Evolutionary conservation across 1,140 invertebrate genomes (phyloP).

Genomic region (Harpegnathos saltator): DNA sequence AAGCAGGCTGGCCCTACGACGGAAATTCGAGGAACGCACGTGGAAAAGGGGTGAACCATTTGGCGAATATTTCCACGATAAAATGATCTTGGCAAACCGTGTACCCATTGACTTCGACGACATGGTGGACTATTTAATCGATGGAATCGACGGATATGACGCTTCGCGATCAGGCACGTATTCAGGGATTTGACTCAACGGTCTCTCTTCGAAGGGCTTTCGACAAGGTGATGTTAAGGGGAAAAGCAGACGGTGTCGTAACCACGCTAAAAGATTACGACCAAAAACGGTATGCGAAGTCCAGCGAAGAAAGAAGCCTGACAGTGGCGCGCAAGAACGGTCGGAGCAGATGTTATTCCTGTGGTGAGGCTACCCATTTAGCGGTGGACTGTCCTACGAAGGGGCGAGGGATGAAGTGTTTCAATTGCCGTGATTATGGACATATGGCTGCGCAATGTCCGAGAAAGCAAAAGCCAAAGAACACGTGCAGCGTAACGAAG

Average conservation of each 20-base stretch:
- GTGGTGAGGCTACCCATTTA: neutral
- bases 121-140: neutral
- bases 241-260: too few relatives aligned
- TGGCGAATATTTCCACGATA: neutral
- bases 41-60: neutral
- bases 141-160: neutral
- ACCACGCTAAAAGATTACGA: too few relatives aligned
- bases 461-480: neutral
- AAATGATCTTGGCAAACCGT: neutral
- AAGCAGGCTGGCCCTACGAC: too few relatives aligned
- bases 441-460: neutral
- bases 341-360: neutral
- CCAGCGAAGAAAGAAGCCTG: neutral
- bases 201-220: neutral
- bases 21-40: neutral
- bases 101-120: neutral
- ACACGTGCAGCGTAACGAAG: neutral
- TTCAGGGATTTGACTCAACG: neutral
- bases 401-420: neutral
- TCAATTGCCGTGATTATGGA: neutral
- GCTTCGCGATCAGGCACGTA: neutral
- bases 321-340: too few relatives aligned
- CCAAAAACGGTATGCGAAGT: neutral
- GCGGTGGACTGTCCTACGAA: neutral
- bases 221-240: neutral